phyloP scores from a whole-genome alignment of 2,888 invertebrate species.

The Apamea sordens region DNA sequence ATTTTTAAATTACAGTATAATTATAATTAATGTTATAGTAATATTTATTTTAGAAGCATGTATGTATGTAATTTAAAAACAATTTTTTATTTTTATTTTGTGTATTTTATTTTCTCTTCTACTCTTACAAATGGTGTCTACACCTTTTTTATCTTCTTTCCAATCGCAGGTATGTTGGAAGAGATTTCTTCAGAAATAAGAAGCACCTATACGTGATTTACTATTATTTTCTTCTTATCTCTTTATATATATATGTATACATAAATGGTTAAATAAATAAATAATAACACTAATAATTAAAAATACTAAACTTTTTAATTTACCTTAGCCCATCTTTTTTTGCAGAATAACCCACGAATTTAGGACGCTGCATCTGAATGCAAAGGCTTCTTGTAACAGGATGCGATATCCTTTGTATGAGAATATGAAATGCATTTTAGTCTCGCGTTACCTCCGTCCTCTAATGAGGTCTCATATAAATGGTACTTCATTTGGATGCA shows the following conservation, averaged over 20 bases:
- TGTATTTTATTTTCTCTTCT: too few species aligned
- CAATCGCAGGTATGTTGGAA: background rate
- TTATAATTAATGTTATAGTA: too few species aligned
- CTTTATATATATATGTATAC: background rate
- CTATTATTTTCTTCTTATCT: background rate
- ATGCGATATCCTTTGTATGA: slow-evolving; percentile 73
- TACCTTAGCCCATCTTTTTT: background rate
- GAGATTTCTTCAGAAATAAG: background rate
- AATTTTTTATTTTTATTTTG: too few species aligned
- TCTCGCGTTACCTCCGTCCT: slow-evolving; percentile 54
- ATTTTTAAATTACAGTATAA: too few species aligned
- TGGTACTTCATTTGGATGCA: slow-evolving; percentile 58
- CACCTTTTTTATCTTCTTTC: background rate
- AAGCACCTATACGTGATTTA: background rate
- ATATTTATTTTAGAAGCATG: too few species aligned
- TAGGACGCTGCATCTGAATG: slow-evolving; percentile 75
- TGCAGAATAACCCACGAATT: slow-evolving; percentile 70
- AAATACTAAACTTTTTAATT: background rate
- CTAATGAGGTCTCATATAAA: slow-evolving; percentile 56
- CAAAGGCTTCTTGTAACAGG: slow-evolving; percentile 77
- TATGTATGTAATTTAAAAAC: too few species aligned
- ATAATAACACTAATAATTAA: background rate
- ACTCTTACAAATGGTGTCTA: background rate
- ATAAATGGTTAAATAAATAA: background rate
- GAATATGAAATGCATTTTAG: slow-evolving; percentile 73